Conservation (phyloP, 2,113 vertebrate species). For the Melanerpes formicivorus region DNA sequence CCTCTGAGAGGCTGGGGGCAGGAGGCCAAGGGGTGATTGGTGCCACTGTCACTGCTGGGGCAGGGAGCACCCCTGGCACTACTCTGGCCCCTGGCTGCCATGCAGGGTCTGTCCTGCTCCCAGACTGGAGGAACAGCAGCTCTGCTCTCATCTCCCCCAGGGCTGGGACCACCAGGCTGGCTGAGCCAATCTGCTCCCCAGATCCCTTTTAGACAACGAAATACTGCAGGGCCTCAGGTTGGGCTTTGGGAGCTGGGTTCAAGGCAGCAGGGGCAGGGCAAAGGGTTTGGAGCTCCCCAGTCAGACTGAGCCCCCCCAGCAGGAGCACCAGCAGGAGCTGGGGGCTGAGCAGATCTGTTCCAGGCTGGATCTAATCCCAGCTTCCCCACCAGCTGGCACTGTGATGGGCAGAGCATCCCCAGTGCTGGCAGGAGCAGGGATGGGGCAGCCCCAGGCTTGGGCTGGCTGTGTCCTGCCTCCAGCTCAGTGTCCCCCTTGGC, state of each 20-base stretch:
- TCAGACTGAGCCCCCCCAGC: not conserved
- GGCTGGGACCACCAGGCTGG: conserved; percentile 17
- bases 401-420: not conserved
- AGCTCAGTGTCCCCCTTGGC: not conserved
- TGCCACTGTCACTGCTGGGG: not conserved
- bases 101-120: conserved; percentile 11
- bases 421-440: not conserved
- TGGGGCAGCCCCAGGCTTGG: fast-evolving
- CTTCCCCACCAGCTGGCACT: fast-evolving
- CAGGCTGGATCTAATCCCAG: not conserved
- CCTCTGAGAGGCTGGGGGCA: fast-evolving
- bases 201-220: conserved; percentile 65
- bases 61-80: not conserved
- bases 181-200: conserved; percentile 45
- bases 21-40: not conserved
- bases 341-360: not conserved
- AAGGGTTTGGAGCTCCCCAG: not conserved
- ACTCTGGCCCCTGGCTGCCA: not conserved
- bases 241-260: conserved; percentile 19
- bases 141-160: conserved; percentile 2
- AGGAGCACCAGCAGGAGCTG: not conserved
- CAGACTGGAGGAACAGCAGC: conserved; percentile 30
- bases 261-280: not conserved
- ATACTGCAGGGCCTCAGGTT: conserved; percentile 43
- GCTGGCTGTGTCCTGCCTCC: not conserved